Conservation (phyloP, 2,888 invertebrate genomes). For the Cyclophora punctaria region DNA sequence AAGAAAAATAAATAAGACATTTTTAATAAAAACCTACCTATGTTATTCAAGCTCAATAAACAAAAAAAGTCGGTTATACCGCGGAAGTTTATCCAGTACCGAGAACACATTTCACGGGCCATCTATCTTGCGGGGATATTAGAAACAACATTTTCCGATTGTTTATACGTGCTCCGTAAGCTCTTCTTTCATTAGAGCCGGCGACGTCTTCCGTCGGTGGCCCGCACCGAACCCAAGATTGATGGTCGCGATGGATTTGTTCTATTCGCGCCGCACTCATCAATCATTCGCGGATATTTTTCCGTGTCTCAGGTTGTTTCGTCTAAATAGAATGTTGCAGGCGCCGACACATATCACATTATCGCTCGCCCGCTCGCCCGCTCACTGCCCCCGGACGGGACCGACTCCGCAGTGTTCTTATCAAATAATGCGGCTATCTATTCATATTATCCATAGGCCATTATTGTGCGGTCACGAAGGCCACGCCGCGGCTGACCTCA, state of each 20-base stretch:
- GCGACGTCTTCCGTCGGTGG: constrained; percentile 59
- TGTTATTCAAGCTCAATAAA: constrained; percentile 18
- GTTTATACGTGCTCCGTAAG: constrained; percentile 69
- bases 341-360: constrained; percentile 59
- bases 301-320: constrained; percentile 72
- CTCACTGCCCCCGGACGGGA: constrained; percentile 13
- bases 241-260: constrained; percentile 72
- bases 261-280: constrained; percentile 70
- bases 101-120: constrained; percentile 40
- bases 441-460: constrained; percentile 16
- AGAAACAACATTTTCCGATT: constrained; percentile 67
- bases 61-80: constrained; percentile 18
- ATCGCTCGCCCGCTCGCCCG: constrained; percentile 31
- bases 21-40: background rate
- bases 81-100: constrained; percentile 21
- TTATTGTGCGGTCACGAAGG: constrained; percentile 21
- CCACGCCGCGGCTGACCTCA: constrained; percentile 22
- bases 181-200: constrained; percentile 71
- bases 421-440: constrained; percentile 14
- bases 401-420: constrained; percentile 14
- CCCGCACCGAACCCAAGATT: constrained; percentile 55
- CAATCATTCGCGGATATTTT: constrained; percentile 74
- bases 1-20: too few species aligned
- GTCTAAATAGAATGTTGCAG: constrained; percentile 69
- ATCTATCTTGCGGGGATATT: constrained; percentile 64